These are phyloP conservation scores for Rhabdomys pumilio DNA, from an alignment of 2,797 vertebrate species.

Conservation along the genomic window DNA sequence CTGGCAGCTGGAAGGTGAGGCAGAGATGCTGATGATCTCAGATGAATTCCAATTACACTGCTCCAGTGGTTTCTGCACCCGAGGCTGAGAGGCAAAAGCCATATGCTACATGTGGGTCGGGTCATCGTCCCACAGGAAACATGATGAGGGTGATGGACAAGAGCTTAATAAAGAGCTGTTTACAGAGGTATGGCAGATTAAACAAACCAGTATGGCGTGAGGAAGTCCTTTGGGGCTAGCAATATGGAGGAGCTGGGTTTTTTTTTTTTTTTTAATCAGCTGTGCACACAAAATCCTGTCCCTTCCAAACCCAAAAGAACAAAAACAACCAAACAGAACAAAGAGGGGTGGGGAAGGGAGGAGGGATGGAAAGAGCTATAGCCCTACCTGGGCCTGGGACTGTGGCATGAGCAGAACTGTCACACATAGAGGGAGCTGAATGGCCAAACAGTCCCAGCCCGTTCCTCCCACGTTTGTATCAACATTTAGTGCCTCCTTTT, in stretches of 20 bases:
- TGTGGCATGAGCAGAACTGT: fast-evolving
- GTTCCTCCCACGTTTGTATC: background rate
- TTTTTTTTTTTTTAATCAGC: background rate
- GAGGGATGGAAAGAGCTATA: background rate
- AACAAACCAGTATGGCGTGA: background rate
- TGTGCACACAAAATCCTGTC: background rate
- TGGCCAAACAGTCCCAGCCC: background rate
- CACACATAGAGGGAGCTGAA: no score
- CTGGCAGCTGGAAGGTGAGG: constrained; percentile 38
- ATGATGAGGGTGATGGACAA: background rate
- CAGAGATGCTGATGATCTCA: constrained; percentile 65
- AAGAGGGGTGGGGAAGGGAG: no score
- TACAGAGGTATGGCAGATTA: background rate
- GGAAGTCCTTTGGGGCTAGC: background rate
- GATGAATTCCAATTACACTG: constrained; percentile 66
- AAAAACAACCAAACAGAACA: background rate
- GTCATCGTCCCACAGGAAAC: background rate
- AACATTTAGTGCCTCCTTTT: background rate
- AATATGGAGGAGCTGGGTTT: background rate
- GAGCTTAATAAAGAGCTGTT: background rate
- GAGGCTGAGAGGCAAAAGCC: background rate
- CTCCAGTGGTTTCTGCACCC: background rate
- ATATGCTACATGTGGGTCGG: background rate
- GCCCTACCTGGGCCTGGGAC: background rate
- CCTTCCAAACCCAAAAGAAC: background rate